These are phyloP conservation scores for Varanus komodoensis DNA, from an alignment of 2,113 vertebrate species.

Conservation along the genomic window DNA sequence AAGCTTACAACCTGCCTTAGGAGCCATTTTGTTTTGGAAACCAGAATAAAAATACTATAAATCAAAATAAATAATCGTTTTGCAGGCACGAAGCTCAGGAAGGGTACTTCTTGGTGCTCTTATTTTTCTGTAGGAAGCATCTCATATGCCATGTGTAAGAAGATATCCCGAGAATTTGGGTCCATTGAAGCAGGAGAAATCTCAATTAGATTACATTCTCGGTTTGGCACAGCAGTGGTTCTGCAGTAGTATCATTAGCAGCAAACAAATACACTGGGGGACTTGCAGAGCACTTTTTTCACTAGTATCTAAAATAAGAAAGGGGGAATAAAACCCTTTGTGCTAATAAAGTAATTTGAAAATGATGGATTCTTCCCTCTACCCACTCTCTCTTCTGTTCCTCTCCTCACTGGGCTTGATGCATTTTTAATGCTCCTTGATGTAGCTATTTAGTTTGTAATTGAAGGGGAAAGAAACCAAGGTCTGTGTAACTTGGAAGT, in stretches of 20 bases:
- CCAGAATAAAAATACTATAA: too few relatives aligned
- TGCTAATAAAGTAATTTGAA: slow-evolving; percentile 46
- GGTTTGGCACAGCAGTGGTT: background rate
- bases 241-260: background rate
- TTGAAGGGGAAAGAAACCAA: slow-evolving; percentile 39
- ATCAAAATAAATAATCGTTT: too few relatives aligned
- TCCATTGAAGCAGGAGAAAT: background rate
- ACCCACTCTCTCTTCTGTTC: slow-evolving; percentile 41
- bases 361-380: slow-evolving; percentile 58
- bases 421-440: slow-evolving; percentile 49
- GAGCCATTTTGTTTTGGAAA: too few relatives aligned
- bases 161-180: background rate
- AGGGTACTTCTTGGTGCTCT: too few relatives aligned
- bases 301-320: slow-evolving; percentile 42
- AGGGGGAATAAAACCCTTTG: background rate
- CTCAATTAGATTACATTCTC: background rate
- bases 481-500: background rate
- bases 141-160: background rate
- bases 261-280: slow-evolving; percentile 1
- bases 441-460: slow-evolving; percentile 45
- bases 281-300: background rate
- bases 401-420: slow-evolving; percentile 46
- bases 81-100: too few relatives aligned
- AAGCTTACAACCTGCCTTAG: too few relatives aligned
- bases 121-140: background rate